Evolutionary conservation across 1,140 invertebrate species (phyloP), one percentile per base, ranked within the genome.

Genomic region (Bicyclus anynana): DNA sequence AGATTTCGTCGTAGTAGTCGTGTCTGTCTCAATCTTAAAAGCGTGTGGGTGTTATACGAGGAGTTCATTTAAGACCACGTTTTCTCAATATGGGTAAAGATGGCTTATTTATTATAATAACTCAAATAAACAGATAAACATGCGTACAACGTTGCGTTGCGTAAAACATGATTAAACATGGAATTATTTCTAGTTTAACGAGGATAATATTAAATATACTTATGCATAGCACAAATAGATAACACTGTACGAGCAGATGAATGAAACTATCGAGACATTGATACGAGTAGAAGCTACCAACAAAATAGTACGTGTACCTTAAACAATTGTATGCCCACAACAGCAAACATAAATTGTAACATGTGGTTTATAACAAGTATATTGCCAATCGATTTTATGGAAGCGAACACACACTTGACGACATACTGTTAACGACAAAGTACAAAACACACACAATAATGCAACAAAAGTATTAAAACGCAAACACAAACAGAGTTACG

Each of bases 331-430:
- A 99, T 98, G 91, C 99, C 98, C 90, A 99, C 98, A 79, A 99
- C 98, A 89, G 98, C 97, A 92, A 99, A 99, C 97, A 99, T 99
- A 93, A 99, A 99, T 92, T 99, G 96, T 78, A 99, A 94, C 77
- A 99, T 95, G 91, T 97, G 97, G 89, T 97, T 99, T 82, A 99
- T 97, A 91, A 99, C 91, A 91, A 99, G 96, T 91, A 99, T 99
- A 92, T 99, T 99, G 84, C 97, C 97, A 90, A 99, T 99, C 81
- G 97, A 98, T 93, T 98, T 99, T 77, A 99, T 96, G 70, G 97
- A 97, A 90, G 98, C 97, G 91, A 98, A 97, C 88, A 99, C 97
- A 93, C 97, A 99, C 90, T 98, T 97, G 84, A 99, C 97, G 91
- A 99, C 97, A 92, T 98, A 97, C 96, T 98, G 92, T 69, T 52